Conservation (phyloP, 2,888 invertebrate genomes). For the Philereme vetulata region DNA sequence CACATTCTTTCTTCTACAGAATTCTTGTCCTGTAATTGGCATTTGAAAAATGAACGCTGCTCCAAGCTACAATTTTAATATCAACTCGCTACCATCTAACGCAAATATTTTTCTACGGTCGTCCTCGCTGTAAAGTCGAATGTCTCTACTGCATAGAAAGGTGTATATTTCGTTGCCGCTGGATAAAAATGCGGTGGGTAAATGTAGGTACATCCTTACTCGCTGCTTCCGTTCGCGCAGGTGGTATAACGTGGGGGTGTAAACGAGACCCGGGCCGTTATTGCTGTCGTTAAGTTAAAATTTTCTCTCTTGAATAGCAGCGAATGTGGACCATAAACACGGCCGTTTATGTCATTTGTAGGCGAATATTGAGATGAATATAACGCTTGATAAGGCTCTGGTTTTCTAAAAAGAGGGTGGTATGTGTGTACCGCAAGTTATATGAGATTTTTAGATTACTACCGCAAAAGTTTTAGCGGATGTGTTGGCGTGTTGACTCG, state of each 20-base stretch:
- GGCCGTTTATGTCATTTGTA: constrained; percentile 66
- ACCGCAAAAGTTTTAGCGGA: too few species aligned
- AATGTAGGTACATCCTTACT: constrained; percentile 54
- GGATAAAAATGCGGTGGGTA: constrained; percentile 54
- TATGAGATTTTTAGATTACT: too few species aligned
- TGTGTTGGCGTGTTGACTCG: too few species aligned
- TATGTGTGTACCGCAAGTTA: too few species aligned
- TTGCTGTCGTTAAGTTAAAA: constrained; percentile 74
- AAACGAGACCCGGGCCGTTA: constrained; percentile 69
- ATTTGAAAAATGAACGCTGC: too few species aligned
- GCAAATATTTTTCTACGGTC: too few species aligned
- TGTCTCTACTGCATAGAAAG: constrained; percentile 5
- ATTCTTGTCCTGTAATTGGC: too few species aligned
- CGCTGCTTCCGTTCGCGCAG: constrained; percentile 60
- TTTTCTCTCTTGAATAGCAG: constrained; percentile 68
- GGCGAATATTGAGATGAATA: constrained; percentile 59
- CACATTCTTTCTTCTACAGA: too few species aligned
- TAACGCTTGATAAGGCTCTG: constrained; percentile 26
- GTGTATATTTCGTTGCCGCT: constrained; percentile 12
- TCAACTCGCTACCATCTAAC: too few species aligned
- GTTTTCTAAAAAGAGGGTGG: too few species aligned
- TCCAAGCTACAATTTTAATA: too few species aligned
- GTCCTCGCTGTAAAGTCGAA: not conserved
- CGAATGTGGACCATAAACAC: constrained; percentile 67
- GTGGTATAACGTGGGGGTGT: constrained; percentile 66